Evolutionary conservation across 2,888 invertebrate species (phyloP), one percentile per base, ranked within the genome.

Genomic region (Meloe dianella): DNA sequence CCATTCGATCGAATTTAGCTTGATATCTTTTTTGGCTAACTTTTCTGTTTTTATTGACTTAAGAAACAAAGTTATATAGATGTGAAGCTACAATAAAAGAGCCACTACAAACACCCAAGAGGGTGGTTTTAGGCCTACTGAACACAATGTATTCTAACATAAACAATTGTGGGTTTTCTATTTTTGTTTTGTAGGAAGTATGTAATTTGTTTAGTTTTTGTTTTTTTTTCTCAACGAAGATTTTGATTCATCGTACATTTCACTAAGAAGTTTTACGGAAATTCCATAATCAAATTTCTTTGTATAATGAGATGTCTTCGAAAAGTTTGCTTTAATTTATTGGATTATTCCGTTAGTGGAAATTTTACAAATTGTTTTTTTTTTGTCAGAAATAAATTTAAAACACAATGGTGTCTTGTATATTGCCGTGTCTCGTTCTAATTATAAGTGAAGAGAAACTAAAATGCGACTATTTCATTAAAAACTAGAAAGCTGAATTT

Each of bases 41-140:
- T 73, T 73, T 72, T 67, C 61, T 66, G 47, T 59, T 65, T 72
- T 71, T 73, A 73, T 73, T 73, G 71, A 71, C 68, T 73, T 67
- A 71, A 66, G 69, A 71, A 72, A 73, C 72, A 73, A 73, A 72
- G 71, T 73, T 73, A 68, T 69, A 64, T 60, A 59, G 69, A 65
- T 60, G 65, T 58, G 12, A 24, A 60, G 29, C 60, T 63, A 54
- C 62, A 63, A 67, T 56, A 58, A 35, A 27, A 27, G 57, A 59
- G 59, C 60, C 54, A 60, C 30, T 47, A 47, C 41, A 27, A 22
- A 56, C 58, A 47, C 64, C 64, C 64, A 54, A 14, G 63, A 57
- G 64, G 67, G 58, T 47, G 67, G 63, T 64, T 67, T 64, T 61
- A 60, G 47, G 9, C 20, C 47, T 20, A 47, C 10, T 4, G 10